A percentile compares a stretch with the other conserved stretches of the same genome.
Conservation (phyloP, 1,140 invertebrate genomes). For the Lepeophtheirus salmonis region DNA sequence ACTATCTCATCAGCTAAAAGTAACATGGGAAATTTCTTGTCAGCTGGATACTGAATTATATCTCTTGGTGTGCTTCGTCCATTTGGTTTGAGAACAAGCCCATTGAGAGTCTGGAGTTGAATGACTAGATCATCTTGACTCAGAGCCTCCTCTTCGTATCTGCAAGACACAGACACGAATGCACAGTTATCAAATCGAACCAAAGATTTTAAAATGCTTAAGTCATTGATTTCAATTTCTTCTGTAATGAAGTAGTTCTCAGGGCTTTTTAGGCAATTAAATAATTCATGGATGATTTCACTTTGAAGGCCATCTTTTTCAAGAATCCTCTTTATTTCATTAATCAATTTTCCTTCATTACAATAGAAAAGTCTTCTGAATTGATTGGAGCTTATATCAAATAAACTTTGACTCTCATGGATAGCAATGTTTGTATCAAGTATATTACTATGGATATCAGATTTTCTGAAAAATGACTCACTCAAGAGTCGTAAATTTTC, state of each 20-base stretch:
- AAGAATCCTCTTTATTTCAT: background rate
- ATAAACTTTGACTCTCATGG: background rate
- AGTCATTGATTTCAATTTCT: slow-evolving; percentile 17
- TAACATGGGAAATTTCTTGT: background rate
- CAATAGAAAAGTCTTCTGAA: background rate
- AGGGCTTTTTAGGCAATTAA: background rate
- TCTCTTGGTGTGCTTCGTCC: background rate
- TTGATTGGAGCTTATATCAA: background rate
- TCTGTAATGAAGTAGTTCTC: background rate
- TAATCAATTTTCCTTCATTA: background rate
- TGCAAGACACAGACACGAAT: background rate
- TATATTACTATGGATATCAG: background rate
- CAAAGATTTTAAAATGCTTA: slow-evolving; percentile 3
- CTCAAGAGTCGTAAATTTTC: slow-evolving; percentile 30
- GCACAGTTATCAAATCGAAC: slow-evolving; percentile 3
- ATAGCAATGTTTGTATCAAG: background rate
- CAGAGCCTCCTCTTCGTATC: background rate
- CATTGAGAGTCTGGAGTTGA: slow-evolving; percentile 11
- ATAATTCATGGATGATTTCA: background rate
- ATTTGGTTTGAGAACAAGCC: background rate
- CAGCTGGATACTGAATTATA: slow-evolving; percentile 11
- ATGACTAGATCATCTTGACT: background rate
- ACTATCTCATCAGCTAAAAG: background rate
- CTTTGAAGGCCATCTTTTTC: background rate
- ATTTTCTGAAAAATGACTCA: slow-evolving; percentile 20